phyloP scores from a whole-genome alignment of 2,797 vertebrate genomes.

The Neosilurus mollespiculum region DNA sequence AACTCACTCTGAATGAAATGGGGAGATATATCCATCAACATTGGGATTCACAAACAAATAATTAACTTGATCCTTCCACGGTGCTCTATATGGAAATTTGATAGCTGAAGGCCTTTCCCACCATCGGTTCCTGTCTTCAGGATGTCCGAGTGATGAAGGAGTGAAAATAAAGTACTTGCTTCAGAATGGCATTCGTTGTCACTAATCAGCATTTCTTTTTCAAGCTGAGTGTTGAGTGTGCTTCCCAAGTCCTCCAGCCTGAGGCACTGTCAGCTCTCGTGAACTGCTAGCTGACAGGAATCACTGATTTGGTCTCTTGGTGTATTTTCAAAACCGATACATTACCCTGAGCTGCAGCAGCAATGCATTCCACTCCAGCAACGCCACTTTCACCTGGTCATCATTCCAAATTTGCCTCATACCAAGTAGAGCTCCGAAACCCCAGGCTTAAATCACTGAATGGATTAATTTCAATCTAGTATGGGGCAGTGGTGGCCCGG shows the following conservation, averaged over 20 bases:
- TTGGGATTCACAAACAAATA: constrained; percentile 11
- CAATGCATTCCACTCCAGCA: constrained; percentile 38
- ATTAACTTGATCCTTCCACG: constrained; percentile 11
- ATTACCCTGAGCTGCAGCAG: not conserved
- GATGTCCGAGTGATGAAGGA: not conserved
- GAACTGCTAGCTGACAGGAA: constrained; percentile 31
- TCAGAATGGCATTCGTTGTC: not conserved
- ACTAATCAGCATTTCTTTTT: constrained; percentile 21
- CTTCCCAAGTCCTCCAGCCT: constrained; percentile 13
- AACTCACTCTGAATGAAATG: constrained; percentile 10
- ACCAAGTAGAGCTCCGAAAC: not conserved
- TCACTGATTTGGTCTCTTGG: constrained; percentile 8
- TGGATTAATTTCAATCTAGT: not conserved
- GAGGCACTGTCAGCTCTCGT: not conserved
- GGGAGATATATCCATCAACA: not conserved
- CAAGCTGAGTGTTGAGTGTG: not conserved
- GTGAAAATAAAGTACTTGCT: constrained; percentile 8
- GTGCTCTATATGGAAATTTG: constrained; percentile 2
- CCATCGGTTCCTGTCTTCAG: not conserved
- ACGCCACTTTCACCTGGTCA: constrained; percentile 34
- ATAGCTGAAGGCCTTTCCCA: not conserved
- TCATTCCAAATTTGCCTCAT: constrained; percentile 18
- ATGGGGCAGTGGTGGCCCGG: no score
- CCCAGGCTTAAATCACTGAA: not conserved
- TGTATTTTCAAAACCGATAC: not conserved